Evolutionary conservation across 1,140 invertebrate species (phyloP).

Genomic region (Microplitis demolitor): DNA sequence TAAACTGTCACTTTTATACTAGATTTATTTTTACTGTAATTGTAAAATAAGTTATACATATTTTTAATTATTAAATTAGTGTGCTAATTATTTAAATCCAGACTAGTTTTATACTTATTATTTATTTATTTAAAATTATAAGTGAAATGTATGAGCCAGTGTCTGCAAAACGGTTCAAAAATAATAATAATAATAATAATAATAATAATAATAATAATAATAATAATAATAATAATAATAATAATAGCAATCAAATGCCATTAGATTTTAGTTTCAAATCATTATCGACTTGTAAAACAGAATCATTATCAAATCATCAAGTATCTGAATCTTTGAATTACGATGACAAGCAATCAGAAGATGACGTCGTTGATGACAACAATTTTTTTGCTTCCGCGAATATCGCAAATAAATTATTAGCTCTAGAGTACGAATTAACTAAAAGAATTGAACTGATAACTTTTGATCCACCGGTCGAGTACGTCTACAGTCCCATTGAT

Average conservation of each 20-base stretch:
- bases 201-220: too few relatives aligned
- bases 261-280: slow-evolving; percentile 12
- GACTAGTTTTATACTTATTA: too few relatives aligned
- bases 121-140: too few relatives aligned
- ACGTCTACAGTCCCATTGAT: slow-evolving; percentile 83
- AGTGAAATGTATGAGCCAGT: too few relatives aligned
- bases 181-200: too few relatives aligned
- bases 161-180: too few relatives aligned
- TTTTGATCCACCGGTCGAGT: slow-evolving; percentile 64
- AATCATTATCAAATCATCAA: background rate
- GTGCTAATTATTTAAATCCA: too few relatives aligned
- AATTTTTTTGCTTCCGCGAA: slow-evolving; percentile 9
- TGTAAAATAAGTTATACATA: too few relatives aligned
- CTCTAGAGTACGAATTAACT: slow-evolving; percentile 43
- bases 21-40: too few relatives aligned
- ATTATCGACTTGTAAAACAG: background rate
- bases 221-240: too few relatives aligned
- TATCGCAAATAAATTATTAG: slow-evolving; percentile 47
- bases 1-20: too few relatives aligned
- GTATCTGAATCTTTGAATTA: background rate
- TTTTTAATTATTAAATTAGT: too few relatives aligned
- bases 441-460: slow-evolving; percentile 38
- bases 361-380: background rate
- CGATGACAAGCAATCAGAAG: background rate
- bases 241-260: background rate